Conservation (phyloP, 2,888 invertebrate genomes). For the Cancer borealis region DNA sequence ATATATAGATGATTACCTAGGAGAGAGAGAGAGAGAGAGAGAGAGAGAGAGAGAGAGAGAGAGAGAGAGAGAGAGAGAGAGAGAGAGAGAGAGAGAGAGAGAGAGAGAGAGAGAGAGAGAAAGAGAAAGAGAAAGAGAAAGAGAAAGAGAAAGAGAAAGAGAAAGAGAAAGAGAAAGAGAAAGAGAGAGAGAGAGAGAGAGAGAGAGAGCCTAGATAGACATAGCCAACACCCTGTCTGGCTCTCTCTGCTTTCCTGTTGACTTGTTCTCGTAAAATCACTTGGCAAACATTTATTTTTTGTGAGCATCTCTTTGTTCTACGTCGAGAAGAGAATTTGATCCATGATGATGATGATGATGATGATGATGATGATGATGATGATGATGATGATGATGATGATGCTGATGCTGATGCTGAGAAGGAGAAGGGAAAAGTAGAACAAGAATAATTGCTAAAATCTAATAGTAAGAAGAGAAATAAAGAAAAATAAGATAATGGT, state of each 20-base stretch:
- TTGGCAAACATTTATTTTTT: not conserved
- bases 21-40: too few relatives aligned
- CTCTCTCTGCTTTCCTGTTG: not conserved
- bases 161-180: not conserved
- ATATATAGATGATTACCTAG: too few relatives aligned
- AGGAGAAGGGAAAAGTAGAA: not conserved
- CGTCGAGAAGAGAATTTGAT: not conserved
- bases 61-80: conserved; percentile 26
- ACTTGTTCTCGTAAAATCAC: conserved; percentile 22
- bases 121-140: not conserved
- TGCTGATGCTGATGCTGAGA: not conserved
- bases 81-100: not conserved
- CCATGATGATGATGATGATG: conserved; percentile 18
- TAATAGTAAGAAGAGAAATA: not conserved
- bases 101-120: not conserved
- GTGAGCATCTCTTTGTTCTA: not conserved
- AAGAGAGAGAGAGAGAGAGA: not conserved
- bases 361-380: not conserved
- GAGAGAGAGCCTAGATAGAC: not conserved
- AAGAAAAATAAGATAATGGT: not conserved
- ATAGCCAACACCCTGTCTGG: not conserved
- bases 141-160: not conserved
- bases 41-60: not conserved
- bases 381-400: not conserved
- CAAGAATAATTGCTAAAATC: not conserved